These are phyloP conservation scores for Lycaon pictus DNA, from an alignment of 2,113 vertebrate species.

Conservation along the genomic window DNA sequence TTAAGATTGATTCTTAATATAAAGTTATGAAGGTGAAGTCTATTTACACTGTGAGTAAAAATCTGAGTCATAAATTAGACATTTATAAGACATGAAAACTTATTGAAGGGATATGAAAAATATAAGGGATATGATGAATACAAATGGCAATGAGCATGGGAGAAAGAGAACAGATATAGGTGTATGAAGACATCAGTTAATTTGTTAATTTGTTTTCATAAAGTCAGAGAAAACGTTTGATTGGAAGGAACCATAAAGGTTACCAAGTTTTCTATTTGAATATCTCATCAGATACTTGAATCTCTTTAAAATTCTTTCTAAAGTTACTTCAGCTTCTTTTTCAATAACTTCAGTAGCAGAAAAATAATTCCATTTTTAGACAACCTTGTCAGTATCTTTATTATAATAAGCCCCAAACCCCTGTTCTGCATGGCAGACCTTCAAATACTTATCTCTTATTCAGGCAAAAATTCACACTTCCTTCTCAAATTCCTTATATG, in stretches of 20 bases:
- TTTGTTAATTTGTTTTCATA: neutral
- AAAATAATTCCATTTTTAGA: conserved; percentile 26
- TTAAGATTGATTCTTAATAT: neutral
- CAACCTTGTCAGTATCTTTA: neutral
- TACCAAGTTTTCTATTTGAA: neutral
- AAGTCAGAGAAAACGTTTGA: neutral
- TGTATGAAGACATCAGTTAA: neutral
- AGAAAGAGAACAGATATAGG: neutral
- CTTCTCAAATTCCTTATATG: neutral
- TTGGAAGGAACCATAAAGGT: neutral
- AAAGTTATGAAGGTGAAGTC: neutral
- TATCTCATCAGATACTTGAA: neutral
- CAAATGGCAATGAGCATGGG: neutral
- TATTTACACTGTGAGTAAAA: neutral
- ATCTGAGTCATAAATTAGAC: neutral
- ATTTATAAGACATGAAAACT: neutral
- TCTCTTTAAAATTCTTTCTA: conserved; percentile 26
- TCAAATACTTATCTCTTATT: neutral
- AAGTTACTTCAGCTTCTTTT: neutral
- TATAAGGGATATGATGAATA: neutral
- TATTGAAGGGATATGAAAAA: neutral
- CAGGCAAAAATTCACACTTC: conserved; percentile 11
- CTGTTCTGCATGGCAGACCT: conserved; percentile 12
- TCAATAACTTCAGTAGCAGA: neutral
- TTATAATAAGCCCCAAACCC: neutral